Conservation (phyloP, 2,888 invertebrate species). For the Drosophila pseudotalamancana region DNA sequence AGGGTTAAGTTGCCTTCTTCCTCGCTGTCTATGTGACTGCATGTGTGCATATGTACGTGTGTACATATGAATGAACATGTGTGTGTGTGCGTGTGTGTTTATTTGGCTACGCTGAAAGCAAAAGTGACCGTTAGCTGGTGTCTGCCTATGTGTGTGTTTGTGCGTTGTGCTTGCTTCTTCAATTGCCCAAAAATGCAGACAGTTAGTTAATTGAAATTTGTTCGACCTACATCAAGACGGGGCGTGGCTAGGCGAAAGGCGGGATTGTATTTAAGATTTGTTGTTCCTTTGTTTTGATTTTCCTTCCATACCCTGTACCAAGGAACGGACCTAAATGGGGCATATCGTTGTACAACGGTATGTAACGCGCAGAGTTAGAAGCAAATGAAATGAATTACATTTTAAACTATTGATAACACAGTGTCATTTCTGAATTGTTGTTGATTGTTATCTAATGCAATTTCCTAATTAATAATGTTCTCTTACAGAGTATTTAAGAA, state of each 20-base stretch:
- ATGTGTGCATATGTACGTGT: constrained; percentile 4
- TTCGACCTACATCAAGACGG: constrained; percentile 54
- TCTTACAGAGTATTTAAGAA: not conserved
- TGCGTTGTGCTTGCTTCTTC: constrained; percentile 1
- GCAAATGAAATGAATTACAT: too few species aligned
- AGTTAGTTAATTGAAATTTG: constrained; percentile 55
- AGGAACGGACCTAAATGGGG: too few species aligned
- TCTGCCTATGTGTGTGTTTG: constrained; percentile 1
- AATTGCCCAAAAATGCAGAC: constrained; percentile 54
- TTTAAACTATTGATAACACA: too few species aligned
- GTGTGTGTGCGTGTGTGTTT: not conserved
- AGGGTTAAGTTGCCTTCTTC: constrained; percentile 23
- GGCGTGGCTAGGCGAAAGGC: not conserved
- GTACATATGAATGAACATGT: not conserved
- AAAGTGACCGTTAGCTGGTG: constrained; percentile 7
- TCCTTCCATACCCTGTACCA: not conserved
- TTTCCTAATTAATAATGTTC: too few species aligned
- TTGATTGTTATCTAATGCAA: too few species aligned
- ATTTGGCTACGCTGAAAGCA: constrained; percentile 7
- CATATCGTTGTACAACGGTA: too few species aligned
- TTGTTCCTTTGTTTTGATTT: not conserved
- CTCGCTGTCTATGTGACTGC: constrained; percentile 1
- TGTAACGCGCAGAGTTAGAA: too few species aligned
- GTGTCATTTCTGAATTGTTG: too few species aligned
- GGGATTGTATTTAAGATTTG: not conserved